A percentile compares a stretch with the other conserved stretches of the same genome.
phyloP scores from a whole-genome alignment of 2,888 invertebrate species.

The Hoplodrina blanda region DNA sequence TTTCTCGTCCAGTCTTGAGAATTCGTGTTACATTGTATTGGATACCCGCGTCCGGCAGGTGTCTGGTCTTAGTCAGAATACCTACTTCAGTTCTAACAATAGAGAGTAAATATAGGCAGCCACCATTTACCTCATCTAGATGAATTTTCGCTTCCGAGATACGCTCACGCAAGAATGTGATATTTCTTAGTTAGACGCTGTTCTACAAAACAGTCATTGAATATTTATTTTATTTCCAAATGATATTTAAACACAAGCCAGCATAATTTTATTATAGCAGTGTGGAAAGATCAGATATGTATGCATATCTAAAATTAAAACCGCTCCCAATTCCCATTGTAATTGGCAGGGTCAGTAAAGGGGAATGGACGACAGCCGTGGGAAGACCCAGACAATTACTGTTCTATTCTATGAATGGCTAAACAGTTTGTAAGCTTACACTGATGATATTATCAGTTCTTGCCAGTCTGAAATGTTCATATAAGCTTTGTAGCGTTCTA shows the following conservation, averaged over 20 bases:
- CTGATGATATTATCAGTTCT: constrained; percentile 51
- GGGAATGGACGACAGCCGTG: constrained; percentile 70
- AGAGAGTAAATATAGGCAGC: constrained; percentile 43
- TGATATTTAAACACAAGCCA: constrained; percentile 33
- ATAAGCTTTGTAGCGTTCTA: background rate
- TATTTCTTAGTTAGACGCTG: constrained; percentile 38
- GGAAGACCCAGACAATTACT: constrained; percentile 75
- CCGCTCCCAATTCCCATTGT: constrained; percentile 61
- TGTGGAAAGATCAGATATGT: constrained; percentile 33
- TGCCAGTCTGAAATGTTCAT: constrained; percentile 8
- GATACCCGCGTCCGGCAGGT: constrained; percentile 30
- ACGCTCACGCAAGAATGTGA: constrained; percentile 47
- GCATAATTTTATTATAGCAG: constrained; percentile 8
- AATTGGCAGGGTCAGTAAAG: constrained; percentile 69
- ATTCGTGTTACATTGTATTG: constrained; percentile 38
- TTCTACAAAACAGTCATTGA: constrained; percentile 35
- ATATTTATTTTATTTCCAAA: constrained; percentile 52
- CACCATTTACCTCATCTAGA: constrained; percentile 53
- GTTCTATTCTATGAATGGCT: constrained; percentile 64
- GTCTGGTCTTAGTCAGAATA: constrained; percentile 52
- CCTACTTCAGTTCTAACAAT: constrained; percentile 48
- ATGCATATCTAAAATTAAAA: constrained; percentile 54
- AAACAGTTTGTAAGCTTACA: constrained; percentile 54
- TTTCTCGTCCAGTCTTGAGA: constrained; percentile 47
- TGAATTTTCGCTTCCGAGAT: constrained; percentile 56